Base-by-base conservation (phyloP, 2,113 vertebrate species). In the Mesitornis unicolor region DNA sequence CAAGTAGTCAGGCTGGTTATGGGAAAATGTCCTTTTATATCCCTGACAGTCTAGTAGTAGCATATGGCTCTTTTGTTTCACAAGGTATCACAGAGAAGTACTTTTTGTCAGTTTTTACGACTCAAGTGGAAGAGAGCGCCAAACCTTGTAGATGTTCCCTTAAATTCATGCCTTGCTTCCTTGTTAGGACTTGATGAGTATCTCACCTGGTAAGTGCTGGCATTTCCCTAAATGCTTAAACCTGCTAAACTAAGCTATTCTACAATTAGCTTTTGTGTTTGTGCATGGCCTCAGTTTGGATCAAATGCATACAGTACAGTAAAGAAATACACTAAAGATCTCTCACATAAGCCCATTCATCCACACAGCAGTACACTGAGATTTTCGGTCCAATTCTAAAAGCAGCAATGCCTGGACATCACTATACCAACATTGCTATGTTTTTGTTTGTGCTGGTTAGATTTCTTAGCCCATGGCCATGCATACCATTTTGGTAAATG, bases 291-390 rank as follows among this genome's bases (percentile, higher is more conserved):
- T 73, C 40, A 16, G n/a, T 42, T 65, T 28, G 20, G 19, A 53
- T 81, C 54, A 53, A 40, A 4, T 3, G 8, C 25, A 40, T 7
- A 18, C 0, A 0, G 38, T 11, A 28, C 3, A 71, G 56, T 1
- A 6, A 92, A 76, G 40, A 92, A 90, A 68, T 5, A 17, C 43
- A 71, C 4, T 9, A 6, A 24, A 29, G 10, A 3, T 29, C 16
- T 21, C 43, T 56, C 48, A 43, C 29, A 16, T 3, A 7, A 82
- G 29, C 8, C 5, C 4, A 8, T 45, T 21, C 50, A 56, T 18
- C 64, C 50, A 57, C 22, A 45, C 16, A 60, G 57, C 10, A 19
- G 16, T 5, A 13, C 31, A 18, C 0, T 0, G 4, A 51, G 36
- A 26, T n/a, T 57, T 69, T 35, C 47, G 5, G 25, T 38, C 26